Evolutionary conservation across 2,113 vertebrate genomes (phyloP).

Genomic region (Cygnus atratus): DNA sequence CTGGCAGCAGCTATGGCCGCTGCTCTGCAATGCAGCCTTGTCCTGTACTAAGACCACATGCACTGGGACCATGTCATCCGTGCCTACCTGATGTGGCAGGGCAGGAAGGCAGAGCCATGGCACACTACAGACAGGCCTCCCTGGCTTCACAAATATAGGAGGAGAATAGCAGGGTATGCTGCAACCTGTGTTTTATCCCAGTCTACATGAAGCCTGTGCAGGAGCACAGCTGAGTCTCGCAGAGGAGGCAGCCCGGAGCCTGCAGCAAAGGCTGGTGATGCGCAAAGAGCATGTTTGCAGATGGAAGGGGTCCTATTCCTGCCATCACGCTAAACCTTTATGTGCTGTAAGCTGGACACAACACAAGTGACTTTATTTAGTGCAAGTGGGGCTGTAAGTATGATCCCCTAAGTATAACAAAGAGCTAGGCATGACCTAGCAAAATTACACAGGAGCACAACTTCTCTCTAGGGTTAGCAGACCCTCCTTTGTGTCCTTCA

Average conservation of each 20-base stretch:
- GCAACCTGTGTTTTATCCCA: neutral
- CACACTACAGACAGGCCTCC: neutral
- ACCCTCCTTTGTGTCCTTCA: neutral
- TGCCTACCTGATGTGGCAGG: neutral
- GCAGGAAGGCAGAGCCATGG: fast-evolving
- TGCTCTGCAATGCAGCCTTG: neutral
- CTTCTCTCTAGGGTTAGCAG: neutral
- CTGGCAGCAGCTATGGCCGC: neutral
- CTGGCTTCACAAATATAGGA: fast-evolving
- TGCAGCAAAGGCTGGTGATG: neutral
- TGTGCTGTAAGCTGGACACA: neutral
- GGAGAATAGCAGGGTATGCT: neutral
- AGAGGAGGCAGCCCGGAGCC: neutral
- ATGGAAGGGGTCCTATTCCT: neutral
- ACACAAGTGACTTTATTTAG: neutral
- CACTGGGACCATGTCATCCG: neutral
- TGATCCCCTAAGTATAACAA: neutral
- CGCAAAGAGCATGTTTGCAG: neutral
- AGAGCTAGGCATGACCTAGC: neutral
- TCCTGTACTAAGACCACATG: neutral
- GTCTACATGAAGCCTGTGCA: neutral
- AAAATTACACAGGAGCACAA: neutral
- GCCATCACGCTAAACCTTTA: neutral
- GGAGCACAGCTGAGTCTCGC: neutral
- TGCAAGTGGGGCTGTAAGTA: neutral